Evolutionary conservation across 2,888 invertebrate species (phyloP), one percentile per base, ranked within the genome.

Genomic region (Erebia ligea): DNA sequence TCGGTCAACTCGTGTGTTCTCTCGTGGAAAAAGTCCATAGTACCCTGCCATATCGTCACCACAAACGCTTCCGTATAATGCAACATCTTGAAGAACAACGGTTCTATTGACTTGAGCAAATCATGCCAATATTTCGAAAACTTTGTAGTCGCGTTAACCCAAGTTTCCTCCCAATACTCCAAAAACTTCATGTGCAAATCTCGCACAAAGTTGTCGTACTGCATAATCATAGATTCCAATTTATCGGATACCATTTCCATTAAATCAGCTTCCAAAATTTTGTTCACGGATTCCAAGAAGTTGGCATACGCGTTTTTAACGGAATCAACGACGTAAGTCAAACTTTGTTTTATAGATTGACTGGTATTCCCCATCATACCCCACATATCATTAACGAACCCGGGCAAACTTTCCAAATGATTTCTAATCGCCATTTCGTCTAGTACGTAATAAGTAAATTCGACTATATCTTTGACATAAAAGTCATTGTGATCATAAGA

Each of bases 331-430:
- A 97, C 94, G 95, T 96, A 97, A 0, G 95, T 88, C 11, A 97
- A 89, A 76, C 97, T 97, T 75, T 96, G 95, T 62, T 96, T 95
- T 21, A 97, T 94, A 0, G 97, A 97, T 76, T 96, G 94, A 10
- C 97, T 97, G 0, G 97, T 97, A 68, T 97, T 97, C 0, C 97
- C 97, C 96, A 97, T 96, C 78, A 97, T 95, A 6, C 96, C 96
- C 96, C 97, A 97, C 81, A 97, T 94, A 84, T 97, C 97, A 63
- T 96, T 96, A 0, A 97, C 94, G 34, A 97, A 96, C 62, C 96
- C 96, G 0, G 97, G 97, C 66, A 97, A 82, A 0, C 96, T 96
- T 78, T 97, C 96, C 76, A 97, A 95, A 82, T 97, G 97, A 73
- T 96, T 95, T 71, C 96, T 93, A 62, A 97, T 94, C 0, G 97